Conservation (phyloP, 2,113 vertebrate genomes). For the Tricholaema leucomelas region DNA sequence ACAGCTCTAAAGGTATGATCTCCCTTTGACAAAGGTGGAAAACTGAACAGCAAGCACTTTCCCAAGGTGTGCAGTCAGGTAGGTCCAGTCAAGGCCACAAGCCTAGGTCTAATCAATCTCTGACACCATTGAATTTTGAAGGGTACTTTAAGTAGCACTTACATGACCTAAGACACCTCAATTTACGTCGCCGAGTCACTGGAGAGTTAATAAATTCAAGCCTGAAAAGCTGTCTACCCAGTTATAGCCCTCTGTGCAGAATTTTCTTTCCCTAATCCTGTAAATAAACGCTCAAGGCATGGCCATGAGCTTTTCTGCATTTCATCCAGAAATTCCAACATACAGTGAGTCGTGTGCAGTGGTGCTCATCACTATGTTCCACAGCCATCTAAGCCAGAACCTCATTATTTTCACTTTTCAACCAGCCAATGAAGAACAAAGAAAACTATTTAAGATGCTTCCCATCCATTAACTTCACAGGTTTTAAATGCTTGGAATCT, state of each 20-base stretch:
- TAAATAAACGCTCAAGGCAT: neutral
- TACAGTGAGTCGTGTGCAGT: neutral
- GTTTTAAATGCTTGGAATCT: constrained; percentile 26
- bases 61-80: neutral
- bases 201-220: neutral
- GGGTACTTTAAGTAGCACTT: neutral
- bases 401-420: neutral
- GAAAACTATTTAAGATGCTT: constrained; percentile 7
- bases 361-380: neutral
- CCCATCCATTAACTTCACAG: neutral
- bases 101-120: neutral
- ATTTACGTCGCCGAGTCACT: neutral
- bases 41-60: neutral
- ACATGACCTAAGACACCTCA: neutral
- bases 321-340: neutral
- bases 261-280: neutral
- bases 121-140: neutral
- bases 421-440: neutral
- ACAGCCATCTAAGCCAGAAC: neutral
- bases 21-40: neutral
- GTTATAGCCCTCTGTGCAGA: neutral
- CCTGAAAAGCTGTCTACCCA: neutral
- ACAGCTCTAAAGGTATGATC: neutral
- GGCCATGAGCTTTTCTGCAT: neutral
- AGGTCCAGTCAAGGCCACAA: neutral